Evolutionary conservation across 2,113 vertebrate genomes (phyloP).

Genomic region (Calcarius ornatus): DNA sequence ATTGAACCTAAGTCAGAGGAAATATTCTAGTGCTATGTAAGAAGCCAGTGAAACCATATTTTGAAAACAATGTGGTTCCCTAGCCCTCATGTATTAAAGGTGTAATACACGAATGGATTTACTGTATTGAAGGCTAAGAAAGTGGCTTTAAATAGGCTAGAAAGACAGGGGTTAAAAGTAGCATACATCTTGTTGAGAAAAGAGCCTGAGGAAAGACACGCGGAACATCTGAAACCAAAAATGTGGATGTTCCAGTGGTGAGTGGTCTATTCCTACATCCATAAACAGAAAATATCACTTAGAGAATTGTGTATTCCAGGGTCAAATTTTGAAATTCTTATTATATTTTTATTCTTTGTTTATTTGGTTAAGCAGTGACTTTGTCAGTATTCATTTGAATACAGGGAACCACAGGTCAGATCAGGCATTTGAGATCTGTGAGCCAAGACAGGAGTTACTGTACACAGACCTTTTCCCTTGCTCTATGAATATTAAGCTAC

Average conservation of each 20-base stretch:
- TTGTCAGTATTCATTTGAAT: neutral
- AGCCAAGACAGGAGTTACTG: neutral
- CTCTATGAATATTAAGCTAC: neutral
- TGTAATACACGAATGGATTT: neutral
- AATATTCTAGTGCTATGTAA: neutral
- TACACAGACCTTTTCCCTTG: neutral
- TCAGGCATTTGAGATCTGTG: neutral
- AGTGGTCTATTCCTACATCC: neutral
- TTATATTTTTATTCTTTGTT: neutral
- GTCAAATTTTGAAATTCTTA: neutral
- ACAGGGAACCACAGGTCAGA: neutral
- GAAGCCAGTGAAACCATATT: neutral
- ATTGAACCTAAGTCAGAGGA: conserved; percentile 29
- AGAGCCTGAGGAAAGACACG: neutral
- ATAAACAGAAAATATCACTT: neutral
- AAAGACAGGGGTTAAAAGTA: neutral
- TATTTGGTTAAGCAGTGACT: neutral
- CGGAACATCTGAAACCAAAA: neutral
- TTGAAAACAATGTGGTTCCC: neutral
- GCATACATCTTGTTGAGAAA: neutral
- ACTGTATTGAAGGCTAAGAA: neutral
- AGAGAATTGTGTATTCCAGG: neutral
- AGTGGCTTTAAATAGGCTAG: neutral
- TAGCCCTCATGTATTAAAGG: neutral
- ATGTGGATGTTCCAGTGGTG: neutral